phyloP scores from a whole-genome alignment of 2,113 vertebrate genomes.

The Hyperoodon ampullatus region DNA sequence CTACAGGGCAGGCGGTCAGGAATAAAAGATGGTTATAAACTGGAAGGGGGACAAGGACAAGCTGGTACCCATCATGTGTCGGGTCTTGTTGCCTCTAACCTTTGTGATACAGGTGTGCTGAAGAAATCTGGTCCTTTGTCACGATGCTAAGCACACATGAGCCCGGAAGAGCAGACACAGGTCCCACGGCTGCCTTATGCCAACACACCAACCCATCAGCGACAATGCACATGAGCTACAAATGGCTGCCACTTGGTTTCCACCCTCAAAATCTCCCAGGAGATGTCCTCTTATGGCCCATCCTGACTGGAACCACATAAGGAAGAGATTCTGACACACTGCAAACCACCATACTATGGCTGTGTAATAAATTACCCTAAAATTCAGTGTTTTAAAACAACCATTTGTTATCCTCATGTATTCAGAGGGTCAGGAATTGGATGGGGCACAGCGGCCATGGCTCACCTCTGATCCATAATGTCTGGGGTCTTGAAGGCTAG shows the following conservation, averaged over 20 bases:
- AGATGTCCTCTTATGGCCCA: background rate
- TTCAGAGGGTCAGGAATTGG: background rate
- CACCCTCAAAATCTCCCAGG: background rate
- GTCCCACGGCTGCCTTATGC: background rate
- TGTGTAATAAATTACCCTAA: background rate
- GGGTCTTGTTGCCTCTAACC: background rate
- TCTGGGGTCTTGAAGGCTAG: background rate
- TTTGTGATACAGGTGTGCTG: background rate
- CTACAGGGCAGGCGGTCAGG: background rate
- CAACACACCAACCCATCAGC: fast-evolving
- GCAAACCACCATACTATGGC: background rate
- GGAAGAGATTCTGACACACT: background rate
- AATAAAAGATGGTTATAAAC: background rate
- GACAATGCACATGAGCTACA: background rate
- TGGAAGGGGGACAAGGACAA: too few species aligned
- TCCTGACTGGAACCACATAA: background rate
- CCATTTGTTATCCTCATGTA: background rate
- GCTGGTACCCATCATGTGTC: too few species aligned
- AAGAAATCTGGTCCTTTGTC: background rate
- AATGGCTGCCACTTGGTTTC: background rate
- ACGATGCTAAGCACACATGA: too few species aligned
- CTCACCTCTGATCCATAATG: background rate
- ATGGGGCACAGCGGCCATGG: fast-evolving
- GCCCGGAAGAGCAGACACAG: background rate
- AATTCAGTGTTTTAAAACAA: background rate